Conservation (phyloP, 2,113 vertebrate genomes). For the Toxotes jaculatrix region DNA sequence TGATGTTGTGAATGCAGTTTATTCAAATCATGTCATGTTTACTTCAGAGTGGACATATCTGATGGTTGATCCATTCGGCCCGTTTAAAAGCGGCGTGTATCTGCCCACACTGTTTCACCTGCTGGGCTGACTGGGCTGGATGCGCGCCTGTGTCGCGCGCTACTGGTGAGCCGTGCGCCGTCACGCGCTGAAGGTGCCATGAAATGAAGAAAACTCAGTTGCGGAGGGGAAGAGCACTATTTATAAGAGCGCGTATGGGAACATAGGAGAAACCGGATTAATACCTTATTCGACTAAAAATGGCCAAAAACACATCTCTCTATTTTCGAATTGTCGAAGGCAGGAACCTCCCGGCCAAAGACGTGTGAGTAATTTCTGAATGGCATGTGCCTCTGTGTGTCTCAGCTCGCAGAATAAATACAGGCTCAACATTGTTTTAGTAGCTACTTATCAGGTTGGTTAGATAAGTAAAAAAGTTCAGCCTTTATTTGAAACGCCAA, state of each 20-base stretch:
- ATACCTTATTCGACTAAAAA: slow-evolving; percentile 51
- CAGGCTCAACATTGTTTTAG: not conserved
- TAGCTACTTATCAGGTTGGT: not conserved
- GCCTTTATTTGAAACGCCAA: not conserved
- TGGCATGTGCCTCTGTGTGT: slow-evolving; percentile 24
- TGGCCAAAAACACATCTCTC: slow-evolving; percentile 90
- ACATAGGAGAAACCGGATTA: slow-evolving; percentile 48
- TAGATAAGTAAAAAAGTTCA: not conserved
- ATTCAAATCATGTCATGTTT: not conserved
- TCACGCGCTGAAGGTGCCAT: slow-evolving; percentile 74
- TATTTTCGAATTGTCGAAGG: slow-evolving; percentile 93
- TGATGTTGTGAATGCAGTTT: not conserved
- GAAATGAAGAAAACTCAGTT: slow-evolving; percentile 74
- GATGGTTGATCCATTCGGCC: not conserved
- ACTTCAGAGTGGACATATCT: not conserved
- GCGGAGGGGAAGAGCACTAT: slow-evolving; percentile 59
- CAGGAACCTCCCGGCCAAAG: slow-evolving; percentile 91
- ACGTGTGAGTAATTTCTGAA: slow-evolving; percentile 87
- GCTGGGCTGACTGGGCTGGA: slow-evolving; percentile 8
- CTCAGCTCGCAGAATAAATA: not conserved
- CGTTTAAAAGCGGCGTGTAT: not conserved
- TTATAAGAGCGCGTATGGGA: slow-evolving; percentile 66
- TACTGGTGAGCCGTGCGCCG: slow-evolving; percentile 69
- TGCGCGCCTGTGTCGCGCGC: slow-evolving; percentile 62
- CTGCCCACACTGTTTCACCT: slow-evolving; percentile 4